Evolutionary conservation across 2,888 invertebrate species (phyloP).

Genomic region (Philonicus albiceps): DNA sequence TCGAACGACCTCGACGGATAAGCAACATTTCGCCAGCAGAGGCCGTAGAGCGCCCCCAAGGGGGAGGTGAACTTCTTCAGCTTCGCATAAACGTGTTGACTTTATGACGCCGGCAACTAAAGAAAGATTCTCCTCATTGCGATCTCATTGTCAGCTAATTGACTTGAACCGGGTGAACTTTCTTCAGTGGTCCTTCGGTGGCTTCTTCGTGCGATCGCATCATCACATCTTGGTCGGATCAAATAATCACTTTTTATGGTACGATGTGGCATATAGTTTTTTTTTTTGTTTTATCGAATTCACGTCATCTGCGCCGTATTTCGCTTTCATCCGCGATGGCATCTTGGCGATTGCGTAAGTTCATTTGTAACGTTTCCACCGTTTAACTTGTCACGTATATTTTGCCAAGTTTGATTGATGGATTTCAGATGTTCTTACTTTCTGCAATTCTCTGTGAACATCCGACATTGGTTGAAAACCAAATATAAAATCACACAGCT

Average conservation of each 20-base stretch:
- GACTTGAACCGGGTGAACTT: conserved; percentile 16
- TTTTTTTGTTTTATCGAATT: background rate
- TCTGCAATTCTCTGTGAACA: background rate
- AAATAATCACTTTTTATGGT: background rate
- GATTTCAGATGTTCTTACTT: conserved; percentile 16
- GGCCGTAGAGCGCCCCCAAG: background rate
- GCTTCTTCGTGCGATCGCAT: background rate
- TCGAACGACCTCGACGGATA: background rate
- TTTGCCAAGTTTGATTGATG: conserved; percentile 30
- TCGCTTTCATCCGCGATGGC: conserved; percentile 9
- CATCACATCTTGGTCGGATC: background rate
- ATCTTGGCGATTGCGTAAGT: conserved; percentile 11
- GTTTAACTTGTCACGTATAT: conserved; percentile 1
- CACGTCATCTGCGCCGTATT: background rate
- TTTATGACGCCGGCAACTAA: background rate
- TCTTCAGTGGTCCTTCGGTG: background rate
- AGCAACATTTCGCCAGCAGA: background rate
- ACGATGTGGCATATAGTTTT: background rate
- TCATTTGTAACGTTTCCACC: conserved; percentile 5
- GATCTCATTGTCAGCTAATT: conserved; percentile 22
- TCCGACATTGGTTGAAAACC: background rate
- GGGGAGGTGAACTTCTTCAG: no score
- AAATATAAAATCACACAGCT: background rate
- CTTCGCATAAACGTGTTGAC: background rate
- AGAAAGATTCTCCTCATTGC: conserved; percentile 6